Evolutionary conservation across 2,888 invertebrate species (phyloP), one percentile per base, ranked within the genome.

Genomic region (Coenonympha glycerion): DNA sequence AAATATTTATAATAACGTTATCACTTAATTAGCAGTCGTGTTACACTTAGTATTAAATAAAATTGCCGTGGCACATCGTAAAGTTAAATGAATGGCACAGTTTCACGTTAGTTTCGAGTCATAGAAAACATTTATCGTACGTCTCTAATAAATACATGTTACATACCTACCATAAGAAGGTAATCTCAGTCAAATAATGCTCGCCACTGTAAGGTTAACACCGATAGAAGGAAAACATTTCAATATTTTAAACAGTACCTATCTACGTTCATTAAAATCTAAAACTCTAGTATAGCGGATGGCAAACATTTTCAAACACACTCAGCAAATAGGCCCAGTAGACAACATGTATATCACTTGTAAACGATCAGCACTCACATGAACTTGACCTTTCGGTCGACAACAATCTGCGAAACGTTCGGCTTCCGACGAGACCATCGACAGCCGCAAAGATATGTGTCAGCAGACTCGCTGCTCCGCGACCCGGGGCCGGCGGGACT

Each of bases 21-120:
- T 85, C 83, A 85, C 85, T 79, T 81, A 82, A 73, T 72, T 76
- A 82, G 79, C 85, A 86, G 84, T 87, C 85, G 71, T 76, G 79
- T 84, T 84, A 83, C 68, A 78, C 80, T 79, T 79, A 81, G 73
- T 75, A 76, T 73, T 75, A 77, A 80, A 81, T 69, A 67, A 75
- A 74, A 77, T 76, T 79, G 79, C 83, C 82, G 84, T 81, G 84
- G 84, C 85, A 85, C 83, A 73, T 77, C 71, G 73, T 81, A 82
- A 81, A 82, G 83, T 84, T 83, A 86, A 77, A 84, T 79, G 79
- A 83, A 87, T 87, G 87, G 87, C 87, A 87, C 87, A 86, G 75
- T 84, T 87, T 87, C 87, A 87, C 87, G 87, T 87, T 86, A 86
- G 85, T 84, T 81, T 71, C 75, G 79, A 83, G 72, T 79, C n/a